Evolutionary conservation across 2,113 vertebrate genomes (phyloP), one percentile per base, ranked within the genome.

Genomic region (Cynocephalus volans): DNA sequence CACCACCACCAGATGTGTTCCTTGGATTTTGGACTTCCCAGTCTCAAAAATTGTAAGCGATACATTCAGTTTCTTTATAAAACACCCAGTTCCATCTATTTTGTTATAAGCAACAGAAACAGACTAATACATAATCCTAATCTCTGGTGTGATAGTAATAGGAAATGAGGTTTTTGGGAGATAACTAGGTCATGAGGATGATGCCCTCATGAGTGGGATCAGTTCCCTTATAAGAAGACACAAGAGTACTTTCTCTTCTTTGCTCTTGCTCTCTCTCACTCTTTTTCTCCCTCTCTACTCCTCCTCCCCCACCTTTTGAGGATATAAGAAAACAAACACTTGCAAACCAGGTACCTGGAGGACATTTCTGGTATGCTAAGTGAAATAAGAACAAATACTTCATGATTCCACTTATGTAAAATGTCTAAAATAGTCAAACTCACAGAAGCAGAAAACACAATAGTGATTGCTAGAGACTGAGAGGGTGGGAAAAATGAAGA

Each of bases 261-360:
- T 12, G 4, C 13, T 6, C 2, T 3, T 33, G 14, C 17, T 3
- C 6, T 4, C 60, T 24, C 31, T 41, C 3, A 41, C 41, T 3
- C 19, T 33, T 7, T 60, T 56, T 41, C 18, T 67, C 10, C 70
- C 23, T 56, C 33, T 28, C 33, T 12, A 6, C 13, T 6, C 2
- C 3, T 33, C 26, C 17, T 3, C 6, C 8, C 60, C 14, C 31
- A 41, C 41, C 41, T 41, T 41, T 41, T 41, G 41, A 41, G 3
- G 41, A 41, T 45, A 24, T 18, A 5, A 56, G n/a, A 73, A 73
- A 88, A 31, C 4, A 88, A 21, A 3, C 13, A 36, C 72, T 14
- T 56, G 5, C 33, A 72, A 17, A 70, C 14, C 60, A 31, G n/a
- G 2, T 41, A 56, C 19, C 48, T 65, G 21, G 50, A 54, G 41